Conservation (phyloP, 1,140 invertebrate species). For the Idris sp. region DNA sequence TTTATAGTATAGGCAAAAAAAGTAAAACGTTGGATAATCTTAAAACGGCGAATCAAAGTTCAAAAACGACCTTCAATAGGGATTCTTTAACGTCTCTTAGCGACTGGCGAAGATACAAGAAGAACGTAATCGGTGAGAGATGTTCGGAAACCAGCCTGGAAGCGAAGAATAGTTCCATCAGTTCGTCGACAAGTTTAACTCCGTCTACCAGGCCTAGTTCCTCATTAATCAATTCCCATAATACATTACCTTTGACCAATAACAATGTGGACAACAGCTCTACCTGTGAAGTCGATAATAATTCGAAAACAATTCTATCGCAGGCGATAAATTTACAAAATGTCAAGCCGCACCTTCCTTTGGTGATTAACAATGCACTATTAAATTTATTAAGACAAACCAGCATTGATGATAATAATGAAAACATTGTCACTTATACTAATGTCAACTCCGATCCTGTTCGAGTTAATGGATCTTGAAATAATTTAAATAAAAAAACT, state of each 20-base stretch:
- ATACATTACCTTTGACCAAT: constrained; percentile 43
- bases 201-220: constrained; percentile 70
- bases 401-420: constrained; percentile 67
- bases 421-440: constrained; percentile 70
- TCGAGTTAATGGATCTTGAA: constrained; percentile 70
- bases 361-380: constrained; percentile 73
- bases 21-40: constrained; percentile 69
- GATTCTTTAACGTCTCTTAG: constrained; percentile 69
- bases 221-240: constrained; percentile 69
- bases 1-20: constrained; percentile 69
- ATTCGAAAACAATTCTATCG: constrained; percentile 53
- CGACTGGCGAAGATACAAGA: constrained; percentile 67
- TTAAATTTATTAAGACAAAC: constrained; percentile 73
- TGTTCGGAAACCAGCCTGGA: constrained; percentile 67
- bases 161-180: constrained; percentile 64
- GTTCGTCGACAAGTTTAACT: constrained; percentile 65
- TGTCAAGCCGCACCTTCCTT: constrained; percentile 73
- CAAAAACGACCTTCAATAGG: constrained; percentile 61
- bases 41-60: constrained; percentile 38
- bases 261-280: constrained; percentile 11
- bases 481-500: no score
- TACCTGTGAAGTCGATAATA: no score
- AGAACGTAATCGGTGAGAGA: constrained; percentile 59
- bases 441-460: constrained; percentile 71
- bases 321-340: constrained; percentile 71